A percentile compares a stretch with the other conserved stretches of the same genome.
phyloP scores from a whole-genome alignment of 1,140 invertebrate genomes.

The Drosophila miranda region DNA sequence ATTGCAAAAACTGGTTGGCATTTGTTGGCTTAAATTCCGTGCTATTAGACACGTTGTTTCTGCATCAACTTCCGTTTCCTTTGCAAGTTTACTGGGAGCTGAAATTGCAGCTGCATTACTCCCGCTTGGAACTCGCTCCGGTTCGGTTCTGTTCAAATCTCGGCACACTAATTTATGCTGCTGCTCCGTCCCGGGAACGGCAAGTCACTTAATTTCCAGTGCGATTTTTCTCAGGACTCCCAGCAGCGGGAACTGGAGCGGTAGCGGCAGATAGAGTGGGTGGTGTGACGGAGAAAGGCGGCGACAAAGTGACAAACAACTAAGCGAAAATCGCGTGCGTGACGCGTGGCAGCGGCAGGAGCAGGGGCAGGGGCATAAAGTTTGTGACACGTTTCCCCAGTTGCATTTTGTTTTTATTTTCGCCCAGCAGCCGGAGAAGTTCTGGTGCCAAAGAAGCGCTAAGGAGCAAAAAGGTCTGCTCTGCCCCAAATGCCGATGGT shows the following conservation, averaged over 20 bases:
- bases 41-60: not conserved
- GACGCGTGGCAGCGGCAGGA: slow-evolving; percentile 58
- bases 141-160: slow-evolving; percentile 50
- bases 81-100: slow-evolving; percentile 11
- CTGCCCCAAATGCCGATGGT: slow-evolving; percentile 26
- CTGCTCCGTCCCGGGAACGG: slow-evolving; percentile 34
- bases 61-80: slow-evolving; percentile 4
- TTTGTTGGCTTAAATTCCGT: not conserved
- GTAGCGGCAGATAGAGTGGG: not conserved
- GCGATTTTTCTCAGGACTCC: slow-evolving; percentile 58
- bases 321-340: slow-evolving; percentile 79
- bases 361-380: slow-evolving; percentile 66
- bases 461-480: slow-evolving; percentile 55
- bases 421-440: slow-evolving; percentile 15
- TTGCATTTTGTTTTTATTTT: slow-evolving; percentile 70
- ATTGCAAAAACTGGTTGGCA: too few species aligned
- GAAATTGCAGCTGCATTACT: slow-evolving; percentile 25
- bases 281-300: slow-evolving; percentile 22
- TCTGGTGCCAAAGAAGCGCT: slow-evolving; percentile 19
- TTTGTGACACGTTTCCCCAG: slow-evolving; percentile 78
- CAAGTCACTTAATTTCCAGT: slow-evolving; percentile 72
- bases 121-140: slow-evolving; percentile 1
- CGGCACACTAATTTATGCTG: slow-evolving; percentile 62
- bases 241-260: not conserved
- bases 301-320: slow-evolving; percentile 76